A percentile compares a stretch with the other conserved stretches of the same genome.
Evolutionary conservation across 2,113 vertebrate species (phyloP).

Genomic region (Ageneiosus marmoratus): DNA sequence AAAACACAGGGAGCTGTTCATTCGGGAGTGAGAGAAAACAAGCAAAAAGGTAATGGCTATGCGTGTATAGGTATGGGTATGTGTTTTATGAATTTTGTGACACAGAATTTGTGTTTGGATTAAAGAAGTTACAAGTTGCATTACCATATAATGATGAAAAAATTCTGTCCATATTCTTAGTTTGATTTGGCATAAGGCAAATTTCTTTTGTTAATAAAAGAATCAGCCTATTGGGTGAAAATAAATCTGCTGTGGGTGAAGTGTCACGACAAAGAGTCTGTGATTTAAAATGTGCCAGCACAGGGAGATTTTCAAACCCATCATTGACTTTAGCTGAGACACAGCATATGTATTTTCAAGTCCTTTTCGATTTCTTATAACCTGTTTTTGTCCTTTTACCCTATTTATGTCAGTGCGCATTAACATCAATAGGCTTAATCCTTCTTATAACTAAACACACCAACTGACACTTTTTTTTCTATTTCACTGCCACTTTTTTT

Average conservation of each 20-base stretch:
- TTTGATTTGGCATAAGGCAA: background rate
- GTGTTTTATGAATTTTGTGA: slow-evolving; percentile 14
- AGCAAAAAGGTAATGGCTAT: slow-evolving; percentile 59
- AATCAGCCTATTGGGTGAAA: background rate
- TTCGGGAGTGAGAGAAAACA: slow-evolving; percentile 60
- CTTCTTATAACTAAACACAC: background rate
- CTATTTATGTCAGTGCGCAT: background rate
- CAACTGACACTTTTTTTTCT: background rate
- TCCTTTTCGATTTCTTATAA: background rate
- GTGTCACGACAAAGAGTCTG: background rate
- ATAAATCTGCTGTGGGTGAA: background rate
- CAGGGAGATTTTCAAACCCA: background rate
- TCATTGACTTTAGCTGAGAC: background rate
- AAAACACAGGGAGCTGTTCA: slow-evolving; percentile 56
- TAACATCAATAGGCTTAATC: background rate
- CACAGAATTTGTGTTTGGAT: slow-evolving; percentile 4
- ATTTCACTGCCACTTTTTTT: too few species aligned
- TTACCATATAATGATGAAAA: background rate
- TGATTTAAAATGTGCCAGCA: background rate
- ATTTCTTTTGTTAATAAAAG: background rate
- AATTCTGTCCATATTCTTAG: background rate
- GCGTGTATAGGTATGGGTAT: slow-evolving; percentile 18
- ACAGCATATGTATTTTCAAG: background rate
- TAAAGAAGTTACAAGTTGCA: background rate
- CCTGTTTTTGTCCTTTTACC: background rate